A percentile compares a stretch with the other conserved stretches of the same genome.
Conservation (phyloP, 1,140 invertebrate genomes). For the Caenorhabditis brenneri region DNA sequence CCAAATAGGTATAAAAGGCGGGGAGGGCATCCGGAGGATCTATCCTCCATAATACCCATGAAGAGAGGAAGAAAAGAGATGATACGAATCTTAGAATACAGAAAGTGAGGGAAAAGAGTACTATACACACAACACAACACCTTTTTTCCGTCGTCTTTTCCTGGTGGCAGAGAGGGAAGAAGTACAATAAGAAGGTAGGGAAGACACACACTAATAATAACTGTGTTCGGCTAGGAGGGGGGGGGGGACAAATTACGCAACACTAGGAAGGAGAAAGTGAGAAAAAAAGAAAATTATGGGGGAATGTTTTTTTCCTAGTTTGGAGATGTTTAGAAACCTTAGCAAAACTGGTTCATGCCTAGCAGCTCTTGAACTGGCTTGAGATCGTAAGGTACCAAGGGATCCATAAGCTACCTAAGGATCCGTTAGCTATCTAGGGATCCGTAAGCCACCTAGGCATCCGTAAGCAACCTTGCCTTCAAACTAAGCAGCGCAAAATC, state of each 20-base stretch:
- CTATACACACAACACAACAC: not conserved
- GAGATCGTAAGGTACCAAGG: too few species aligned
- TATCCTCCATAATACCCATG: conserved; percentile 32
- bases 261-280: not conserved
- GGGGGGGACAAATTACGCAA: conserved; percentile 37
- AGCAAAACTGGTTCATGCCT: too few species aligned
- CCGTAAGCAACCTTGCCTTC: too few species aligned
- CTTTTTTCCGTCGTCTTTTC: not conserved
- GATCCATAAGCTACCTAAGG: too few species aligned
- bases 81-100: not conserved
- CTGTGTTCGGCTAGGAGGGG: not conserved
- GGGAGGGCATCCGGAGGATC: not conserved
- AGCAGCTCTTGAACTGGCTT: too few species aligned
- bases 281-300: not conserved
- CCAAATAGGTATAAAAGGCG: not conserved
- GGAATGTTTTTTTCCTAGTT: not conserved
- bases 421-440: too few species aligned
- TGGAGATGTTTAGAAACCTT: not conserved
- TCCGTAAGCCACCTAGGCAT: too few species aligned
- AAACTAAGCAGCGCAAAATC: too few species aligned
- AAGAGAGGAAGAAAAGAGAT: not conserved
- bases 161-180: not conserved
- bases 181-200: not conserved
- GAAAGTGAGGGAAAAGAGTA: not conserved
- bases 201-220: conserved; percentile 11